Evolutionary conservation across 1,140 invertebrate genomes (phyloP).

Genomic region (Arctopsyche grandis): DNA sequence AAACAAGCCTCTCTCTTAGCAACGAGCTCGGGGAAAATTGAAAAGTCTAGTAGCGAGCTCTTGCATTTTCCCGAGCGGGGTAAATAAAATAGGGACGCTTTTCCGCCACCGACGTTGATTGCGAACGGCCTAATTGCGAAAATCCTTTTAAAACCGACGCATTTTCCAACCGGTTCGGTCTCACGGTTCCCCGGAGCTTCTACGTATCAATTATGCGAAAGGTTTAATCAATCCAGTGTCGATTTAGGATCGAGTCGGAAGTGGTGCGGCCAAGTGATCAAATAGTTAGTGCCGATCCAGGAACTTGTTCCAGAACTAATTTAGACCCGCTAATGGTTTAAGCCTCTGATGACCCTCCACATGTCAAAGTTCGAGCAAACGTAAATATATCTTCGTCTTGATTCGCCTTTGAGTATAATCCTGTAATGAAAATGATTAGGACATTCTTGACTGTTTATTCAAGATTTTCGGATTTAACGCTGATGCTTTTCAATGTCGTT

Average conservation of each 20-base stretch:
- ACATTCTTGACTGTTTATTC: too few species aligned
- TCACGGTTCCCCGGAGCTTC: not conserved
- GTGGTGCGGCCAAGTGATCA: not conserved
- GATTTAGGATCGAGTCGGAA: not conserved
- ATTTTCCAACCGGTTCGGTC: not conserved
- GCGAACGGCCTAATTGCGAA: constrained; percentile 6
- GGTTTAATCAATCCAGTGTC: not conserved
- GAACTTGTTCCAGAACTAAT: constrained; percentile 33
- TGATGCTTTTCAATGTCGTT: too few species aligned
- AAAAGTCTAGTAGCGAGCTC: not conserved
- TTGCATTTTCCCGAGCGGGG: not conserved
- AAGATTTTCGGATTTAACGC: too few species aligned
- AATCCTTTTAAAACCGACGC: not conserved
- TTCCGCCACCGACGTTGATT: not conserved
- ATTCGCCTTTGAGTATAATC: too few species aligned
- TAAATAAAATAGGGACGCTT: not conserved
- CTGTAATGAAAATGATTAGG: too few species aligned
- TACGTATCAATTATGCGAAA: not conserved
- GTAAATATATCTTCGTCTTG: too few species aligned
- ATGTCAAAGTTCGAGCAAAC: not conserved
- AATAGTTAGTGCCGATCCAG: not conserved
- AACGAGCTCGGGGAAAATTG: not conserved
- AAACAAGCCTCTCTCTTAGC: constrained; percentile 4
- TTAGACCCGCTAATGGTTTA: constrained; percentile 11
- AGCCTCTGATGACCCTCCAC: not conserved